Conservation (phyloP, 2,888 invertebrate genomes). For the Lobophora halterata region DNA sequence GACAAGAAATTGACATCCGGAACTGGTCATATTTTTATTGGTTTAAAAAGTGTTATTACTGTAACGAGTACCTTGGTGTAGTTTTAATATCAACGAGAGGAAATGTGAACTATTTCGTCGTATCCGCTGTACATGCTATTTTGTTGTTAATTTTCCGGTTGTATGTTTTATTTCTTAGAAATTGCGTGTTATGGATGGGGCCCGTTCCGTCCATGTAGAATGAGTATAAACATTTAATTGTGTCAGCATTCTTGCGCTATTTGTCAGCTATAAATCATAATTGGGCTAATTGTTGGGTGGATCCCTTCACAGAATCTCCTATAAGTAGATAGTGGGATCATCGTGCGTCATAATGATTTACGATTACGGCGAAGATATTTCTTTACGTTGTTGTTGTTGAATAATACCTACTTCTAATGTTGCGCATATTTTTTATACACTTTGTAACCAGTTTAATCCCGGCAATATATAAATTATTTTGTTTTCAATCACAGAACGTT, state of each 20-base stretch:
- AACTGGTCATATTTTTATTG: constrained; percentile 56
- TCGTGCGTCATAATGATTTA: constrained; percentile 39
- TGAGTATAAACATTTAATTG: constrained; percentile 36
- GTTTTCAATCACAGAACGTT: no score
- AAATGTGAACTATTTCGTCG: constrained; percentile 43
- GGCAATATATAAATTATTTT: not conserved
- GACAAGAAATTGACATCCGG: constrained; percentile 66
- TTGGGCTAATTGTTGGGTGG: constrained; percentile 65
- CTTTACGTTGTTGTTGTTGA: no score
- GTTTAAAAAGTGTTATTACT: constrained; percentile 45
- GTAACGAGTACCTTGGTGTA: constrained; percentile 38
- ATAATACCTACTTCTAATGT: constrained; percentile 26
- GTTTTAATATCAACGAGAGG: constrained; percentile 40
- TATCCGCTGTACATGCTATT: constrained; percentile 42
- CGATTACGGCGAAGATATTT: constrained; percentile 26
- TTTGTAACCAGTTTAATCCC: constrained; percentile 19
- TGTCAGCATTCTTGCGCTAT: constrained; percentile 42
- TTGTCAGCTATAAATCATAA: constrained; percentile 58
- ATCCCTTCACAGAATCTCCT: constrained; percentile 56
- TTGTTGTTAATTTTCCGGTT: constrained; percentile 37
- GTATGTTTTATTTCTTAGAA: constrained; percentile 36
- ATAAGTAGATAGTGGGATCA: constrained; percentile 31
- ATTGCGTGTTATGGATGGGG: constrained; percentile 35
- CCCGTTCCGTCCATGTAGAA: constrained; percentile 32
- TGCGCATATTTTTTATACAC: constrained; percentile 28